phyloP scores from a whole-genome alignment of 2,888 invertebrate species.

The Apotomis turbidana region DNA sequence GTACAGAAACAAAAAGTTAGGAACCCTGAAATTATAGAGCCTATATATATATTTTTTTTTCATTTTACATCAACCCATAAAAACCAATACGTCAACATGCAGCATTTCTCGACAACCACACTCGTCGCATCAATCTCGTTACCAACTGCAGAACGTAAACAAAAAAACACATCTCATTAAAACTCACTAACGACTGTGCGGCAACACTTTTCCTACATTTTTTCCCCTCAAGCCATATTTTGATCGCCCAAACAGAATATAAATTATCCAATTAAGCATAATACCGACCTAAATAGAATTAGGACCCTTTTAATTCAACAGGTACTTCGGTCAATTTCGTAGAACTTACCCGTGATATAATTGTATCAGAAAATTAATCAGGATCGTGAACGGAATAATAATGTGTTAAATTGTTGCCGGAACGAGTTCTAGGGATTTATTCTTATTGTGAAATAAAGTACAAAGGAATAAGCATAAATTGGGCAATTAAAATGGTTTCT shows the following conservation, averaged over 20 bases:
- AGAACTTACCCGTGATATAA: slow-evolving; percentile 30
- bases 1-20: too few species aligned
- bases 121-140: too few species aligned
- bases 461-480: not conserved
- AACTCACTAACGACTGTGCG: not conserved
- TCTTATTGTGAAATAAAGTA: not conserved
- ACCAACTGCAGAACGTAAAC: too few species aligned
- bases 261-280: slow-evolving; percentile 11
- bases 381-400: slow-evolving; percentile 14
- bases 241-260: not conserved
- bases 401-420: slow-evolving; percentile 29
- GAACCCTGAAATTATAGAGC: too few species aligned
- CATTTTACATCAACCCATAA: too few species aligned
- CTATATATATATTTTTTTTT: too few species aligned
- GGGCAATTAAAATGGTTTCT: not conserved
- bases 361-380: slow-evolving; percentile 34
- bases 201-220: not conserved
- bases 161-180: not conserved
- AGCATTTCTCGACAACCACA: too few species aligned
- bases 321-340: slow-evolving; percentile 16
- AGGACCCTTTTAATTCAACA: slow-evolving; percentile 32
- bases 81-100: too few species aligned
- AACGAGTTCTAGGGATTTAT: slow-evolving; percentile 3
- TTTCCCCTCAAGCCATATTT: slow-evolving; percentile 1
- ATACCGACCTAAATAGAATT: slow-evolving; percentile 21